A percentile compares a stretch with the other conserved stretches of the same genome.
These are phyloP conservation scores for Ptilonorhynchus violaceus DNA, from an alignment of 2,113 vertebrate species.

Conservation along the genomic window DNA sequence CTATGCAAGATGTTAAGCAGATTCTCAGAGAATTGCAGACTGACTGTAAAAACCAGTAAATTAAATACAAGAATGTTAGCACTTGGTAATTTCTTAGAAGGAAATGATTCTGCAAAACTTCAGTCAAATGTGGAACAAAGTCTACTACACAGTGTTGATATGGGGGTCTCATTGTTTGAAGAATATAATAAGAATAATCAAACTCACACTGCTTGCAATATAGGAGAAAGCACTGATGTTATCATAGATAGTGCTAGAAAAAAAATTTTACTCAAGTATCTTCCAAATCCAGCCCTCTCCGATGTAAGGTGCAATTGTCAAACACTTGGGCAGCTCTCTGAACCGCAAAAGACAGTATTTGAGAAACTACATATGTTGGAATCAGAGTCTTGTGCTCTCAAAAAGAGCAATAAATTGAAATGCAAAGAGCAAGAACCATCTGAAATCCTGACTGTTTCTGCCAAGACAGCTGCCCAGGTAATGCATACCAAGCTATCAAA, in stretches of 20 bases:
- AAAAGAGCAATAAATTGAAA: not conserved
- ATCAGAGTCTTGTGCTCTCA: not conserved
- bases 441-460: not conserved
- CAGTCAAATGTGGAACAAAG: not conserved
- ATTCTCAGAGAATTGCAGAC: constrained; percentile 25
- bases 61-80: not conserved
- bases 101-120: not conserved
- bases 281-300: constrained; percentile 16
- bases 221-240: not conserved
- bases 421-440: not conserved
- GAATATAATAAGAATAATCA: not conserved
- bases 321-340: not conserved
- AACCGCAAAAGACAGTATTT: not conserved
- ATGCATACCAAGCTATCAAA: not conserved
- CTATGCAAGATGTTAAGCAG: not conserved
- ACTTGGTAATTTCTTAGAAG: not conserved
- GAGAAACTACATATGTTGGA: constrained; percentile 17
- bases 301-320: not conserved
- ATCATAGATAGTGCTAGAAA: not conserved
- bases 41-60: not conserved
- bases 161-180: not conserved
- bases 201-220: not conserved
- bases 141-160: not conserved
- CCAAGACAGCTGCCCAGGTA: not conserved
- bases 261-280: not conserved